Evolutionary conservation across 2,888 invertebrate species (phyloP).

Genomic region (Drosophila recens): DNA sequence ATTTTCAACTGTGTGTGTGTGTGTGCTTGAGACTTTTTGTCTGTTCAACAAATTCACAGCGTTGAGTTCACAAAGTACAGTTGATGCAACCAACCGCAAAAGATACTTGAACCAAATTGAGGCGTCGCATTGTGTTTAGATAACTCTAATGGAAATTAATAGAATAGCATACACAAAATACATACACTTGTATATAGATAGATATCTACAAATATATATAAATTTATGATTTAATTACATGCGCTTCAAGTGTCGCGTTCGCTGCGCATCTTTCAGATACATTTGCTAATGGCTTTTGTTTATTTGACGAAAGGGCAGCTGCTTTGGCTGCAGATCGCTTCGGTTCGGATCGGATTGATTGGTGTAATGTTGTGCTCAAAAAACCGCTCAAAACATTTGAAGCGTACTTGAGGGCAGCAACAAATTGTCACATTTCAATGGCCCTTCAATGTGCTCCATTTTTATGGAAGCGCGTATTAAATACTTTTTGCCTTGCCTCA

Average conservation of each 20-base stretch:
- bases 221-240: constrained; percentile 79
- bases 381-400: constrained; percentile 45
- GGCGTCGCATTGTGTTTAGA: constrained; percentile 68
- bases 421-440: constrained; percentile 79
- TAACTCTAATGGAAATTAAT: constrained; percentile 79
- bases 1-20: constrained; percentile 29
- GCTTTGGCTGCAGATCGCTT: constrained; percentile 26
- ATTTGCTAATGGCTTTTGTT: constrained; percentile 81
- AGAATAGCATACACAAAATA: constrained; percentile 57
- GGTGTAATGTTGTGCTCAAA: constrained; percentile 54
- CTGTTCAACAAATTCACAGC: constrained; percentile 53
- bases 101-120: constrained; percentile 76
- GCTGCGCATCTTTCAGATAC: constrained; percentile 68
- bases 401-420: constrained; percentile 57
- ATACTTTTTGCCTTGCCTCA: constrained; percentile 55
- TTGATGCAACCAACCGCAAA: constrained; percentile 63
- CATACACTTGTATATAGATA: constrained; percentile 10
- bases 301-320: constrained; percentile 80
- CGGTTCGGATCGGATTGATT: constrained; percentile 53
- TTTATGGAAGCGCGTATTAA: constrained; percentile 54
- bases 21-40: constrained; percentile 53
- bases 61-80: constrained; percentile 48
- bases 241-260: constrained; percentile 70
- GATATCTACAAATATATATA: constrained; percentile 29
- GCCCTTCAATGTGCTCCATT: constrained; percentile 76